Conservation (phyloP, 2,888 invertebrate genomes). For the Drosophila cognata region DNA sequence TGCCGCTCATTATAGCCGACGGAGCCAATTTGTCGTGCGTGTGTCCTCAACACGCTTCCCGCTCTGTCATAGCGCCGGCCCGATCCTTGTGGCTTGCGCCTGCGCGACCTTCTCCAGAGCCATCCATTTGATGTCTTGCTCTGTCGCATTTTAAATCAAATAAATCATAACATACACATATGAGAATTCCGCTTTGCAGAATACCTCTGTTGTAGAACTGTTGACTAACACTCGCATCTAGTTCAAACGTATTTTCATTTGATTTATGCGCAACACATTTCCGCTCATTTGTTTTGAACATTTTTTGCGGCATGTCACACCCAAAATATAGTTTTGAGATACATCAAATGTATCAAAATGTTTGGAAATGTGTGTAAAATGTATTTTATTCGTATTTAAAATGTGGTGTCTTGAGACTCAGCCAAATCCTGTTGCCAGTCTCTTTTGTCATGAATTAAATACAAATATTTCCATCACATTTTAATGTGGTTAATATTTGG, state of each 20-base stretch:
- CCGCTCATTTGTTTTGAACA: slow-evolving; percentile 48
- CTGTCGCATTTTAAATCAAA: slow-evolving; percentile 58
- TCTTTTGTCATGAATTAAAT: neutral
- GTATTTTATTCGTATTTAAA: neutral
- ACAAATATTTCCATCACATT: neutral
- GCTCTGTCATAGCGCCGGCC: neutral
- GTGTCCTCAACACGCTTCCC: neutral
- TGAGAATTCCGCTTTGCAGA: slow-evolving; percentile 4
- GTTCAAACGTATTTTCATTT: slow-evolving; percentile 21
- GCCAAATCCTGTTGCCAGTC: neutral
- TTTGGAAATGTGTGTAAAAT: no score
- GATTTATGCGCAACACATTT: slow-evolving; percentile 56
- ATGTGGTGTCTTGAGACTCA: neutral
- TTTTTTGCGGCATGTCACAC: no score
- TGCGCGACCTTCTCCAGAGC: slow-evolving; percentile 24
- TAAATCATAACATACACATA: slow-evolving; percentile 63
- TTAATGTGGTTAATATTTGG: neutral
- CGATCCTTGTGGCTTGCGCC: slow-evolving; percentile 24
- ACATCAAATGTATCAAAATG: neutral
- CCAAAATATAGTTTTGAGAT: neutral
- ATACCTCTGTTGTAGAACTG: slow-evolving; percentile 12
- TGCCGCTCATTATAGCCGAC: slow-evolving; percentile 44
- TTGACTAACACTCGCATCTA: slow-evolving; percentile 20
- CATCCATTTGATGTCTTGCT: slow-evolving; percentile 48
- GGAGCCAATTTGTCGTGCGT: slow-evolving; percentile 48